Evolutionary conservation across 2,888 invertebrate genomes (phyloP).

Genomic region (Apodemia duryi): DNA sequence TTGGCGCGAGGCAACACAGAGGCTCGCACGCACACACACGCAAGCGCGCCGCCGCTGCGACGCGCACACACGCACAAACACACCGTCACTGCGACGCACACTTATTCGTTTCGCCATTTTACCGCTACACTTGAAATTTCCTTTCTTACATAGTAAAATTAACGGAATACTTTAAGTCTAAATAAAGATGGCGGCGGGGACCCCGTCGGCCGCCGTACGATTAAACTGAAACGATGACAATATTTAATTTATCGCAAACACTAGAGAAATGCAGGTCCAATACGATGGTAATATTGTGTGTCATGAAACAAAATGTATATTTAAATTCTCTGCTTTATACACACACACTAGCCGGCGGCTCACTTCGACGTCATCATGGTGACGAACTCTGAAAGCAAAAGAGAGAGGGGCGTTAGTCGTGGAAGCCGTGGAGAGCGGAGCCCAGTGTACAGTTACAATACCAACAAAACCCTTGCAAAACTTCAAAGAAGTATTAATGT

Average conservation of each 20-base stretch:
- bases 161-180: conserved; percentile 79
- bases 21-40: conserved; percentile 33
- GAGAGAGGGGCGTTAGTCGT: conserved; percentile 37
- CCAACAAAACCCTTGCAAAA: conserved; percentile 40
- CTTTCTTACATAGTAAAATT: conserved; percentile 73
- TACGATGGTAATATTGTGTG: conserved; percentile 81
- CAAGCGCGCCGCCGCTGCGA: conserved; percentile 24
- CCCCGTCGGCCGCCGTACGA: conserved; percentile 43
- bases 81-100: conserved; percentile 68
- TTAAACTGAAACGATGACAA: conserved; percentile 76
- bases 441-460: conserved; percentile 17
- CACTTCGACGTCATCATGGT: conserved; percentile 99
- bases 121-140: conserved; percentile 68
- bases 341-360: conserved; percentile 85
- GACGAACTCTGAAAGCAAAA: conserved; percentile 93
- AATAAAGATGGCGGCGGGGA: conserved; percentile 47
- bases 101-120: conserved; percentile 67
- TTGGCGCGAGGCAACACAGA: conserved; percentile 38
- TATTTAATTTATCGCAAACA: conserved; percentile 79
- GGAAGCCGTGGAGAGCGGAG: not conserved
- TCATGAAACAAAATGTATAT: conserved; percentile 82
- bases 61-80: conserved; percentile 49
- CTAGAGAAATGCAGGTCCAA: conserved; percentile 81
- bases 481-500: conserved; percentile 40
- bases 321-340: conserved; percentile 80